Base-by-base conservation (phyloP, 1,140 invertebrate species). In the Ips nitidus region DNA sequence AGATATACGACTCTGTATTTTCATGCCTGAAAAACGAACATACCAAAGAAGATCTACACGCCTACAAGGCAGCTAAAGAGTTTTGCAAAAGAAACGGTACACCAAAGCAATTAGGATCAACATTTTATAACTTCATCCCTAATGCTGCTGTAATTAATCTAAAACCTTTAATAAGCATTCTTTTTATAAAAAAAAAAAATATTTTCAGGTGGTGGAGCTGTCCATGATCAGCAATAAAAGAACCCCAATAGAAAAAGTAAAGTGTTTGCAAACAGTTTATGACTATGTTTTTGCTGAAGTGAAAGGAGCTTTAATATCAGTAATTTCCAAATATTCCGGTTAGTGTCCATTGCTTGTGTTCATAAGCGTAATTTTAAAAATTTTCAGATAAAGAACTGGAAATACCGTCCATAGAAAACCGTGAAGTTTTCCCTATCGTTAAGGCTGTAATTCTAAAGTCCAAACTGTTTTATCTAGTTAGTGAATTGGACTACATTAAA, bases 201-300 rank as follows among this genome's bases (percentile, higher is more conserved):
- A 22, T 2, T 75, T 77, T 65, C 52, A 78, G 77, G 70, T 79
- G 52, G 77, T 79, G 0, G 78, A 80, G 73, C 75, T 80, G 42
- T 74, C 76, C 4, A 74, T 73, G 52, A 69, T 78, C 41, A 76
- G 77, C 56, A 63, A 41, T 37, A 71, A 75, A 50, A 75, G 69
- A 52, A 78, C 70, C 45, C 76, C 76, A 5, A 47, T 71, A 8
- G 75, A 77, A 64, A 80, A 79, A 75, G 55, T 79, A 3, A 64
- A 75, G 22, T 79, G 77, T 71, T 61, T 80, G 7, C 71, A 69
- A 39, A 61, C 74, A 2, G 73, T 73, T 1, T 79, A 75, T 55
- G 78, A 80, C 58, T 70, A 75, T 39, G 73, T 80, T 55, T 80
- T 72, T 71, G 78, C 77, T 8, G 78, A 80, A 71, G 66, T 80